Evolutionary conservation across 2,797 vertebrate species (phyloP), one percentile per base, ranked within the genome.

Genomic region (Rachycentron canadum): DNA sequence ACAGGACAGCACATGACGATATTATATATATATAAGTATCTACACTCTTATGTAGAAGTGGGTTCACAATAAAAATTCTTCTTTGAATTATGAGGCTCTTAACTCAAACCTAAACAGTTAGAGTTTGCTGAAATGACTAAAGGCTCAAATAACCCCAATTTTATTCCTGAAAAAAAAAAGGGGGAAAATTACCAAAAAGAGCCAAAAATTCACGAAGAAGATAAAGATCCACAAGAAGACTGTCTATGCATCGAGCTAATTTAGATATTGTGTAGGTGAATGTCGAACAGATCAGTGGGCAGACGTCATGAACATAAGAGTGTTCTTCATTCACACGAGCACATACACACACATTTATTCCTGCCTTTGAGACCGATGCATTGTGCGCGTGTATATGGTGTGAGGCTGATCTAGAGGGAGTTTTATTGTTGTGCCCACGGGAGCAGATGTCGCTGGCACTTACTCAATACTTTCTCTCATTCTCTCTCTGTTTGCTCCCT

Each of bases 361-460:
- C 62, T 83, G 82, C 83, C 72, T 80, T 69, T 77, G 78, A 84
- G 82, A 45, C 75, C 63, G 38, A 73, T 75, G 87, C 80, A 89
- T 89, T 92, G 92, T 91, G 78, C 21, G 68, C 75, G 78, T 79
- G 70, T 90, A 89, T 82, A 91, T 84, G 86, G 87, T 86, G 91
- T 79, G 86, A 91, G 87, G 90, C 85, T 86, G 91, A 94, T 93
- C 83, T 86, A 79, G 88, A 94, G 89, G 89, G 91, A 94, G 91
- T 93, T 93, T 91, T 85, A 94, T 94, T 94, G 93, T 94, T 86
- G 83, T 92, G 92, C 93, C 94, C 93, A 94, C 90, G 92, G 92
- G 94, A 95, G 92, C 93, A 95, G 94, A 95, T 95, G 94, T 95
- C 94, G 90, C 91, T 93, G 93, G 91, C 91, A 90, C 89, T 91